A percentile compares a stretch with the other conserved stretches of the same genome.
Conservation (phyloP, 1,140 invertebrate species). For the Drosophila kurseongensis region DNA sequence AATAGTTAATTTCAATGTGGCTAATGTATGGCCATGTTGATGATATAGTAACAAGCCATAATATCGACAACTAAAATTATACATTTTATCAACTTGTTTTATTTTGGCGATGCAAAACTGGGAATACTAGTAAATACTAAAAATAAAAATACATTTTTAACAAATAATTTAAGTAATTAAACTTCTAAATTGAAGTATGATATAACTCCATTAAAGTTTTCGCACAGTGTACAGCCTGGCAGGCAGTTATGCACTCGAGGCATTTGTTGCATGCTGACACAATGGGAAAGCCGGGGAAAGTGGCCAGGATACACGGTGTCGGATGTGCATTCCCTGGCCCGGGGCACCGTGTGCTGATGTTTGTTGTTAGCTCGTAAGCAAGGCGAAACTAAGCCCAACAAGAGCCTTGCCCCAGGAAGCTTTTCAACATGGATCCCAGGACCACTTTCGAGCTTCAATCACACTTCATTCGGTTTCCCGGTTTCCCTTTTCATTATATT, state of each 20-base stretch:
- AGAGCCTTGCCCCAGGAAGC: constrained; percentile 19
- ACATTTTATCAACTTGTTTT: too few species aligned
- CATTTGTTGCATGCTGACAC: constrained; percentile 77
- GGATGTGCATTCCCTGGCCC: constrained; percentile 66
- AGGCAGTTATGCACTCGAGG: constrained; percentile 76
- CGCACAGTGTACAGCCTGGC: constrained; percentile 19
- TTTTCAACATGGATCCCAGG: neutral
- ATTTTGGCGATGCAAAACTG: too few species aligned
- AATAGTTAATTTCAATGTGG: too few species aligned
- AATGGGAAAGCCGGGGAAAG: constrained; percentile 13
- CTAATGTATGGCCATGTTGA: too few species aligned
- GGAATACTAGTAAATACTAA: too few species aligned
- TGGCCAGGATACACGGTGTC: constrained; percentile 63
- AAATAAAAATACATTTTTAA: too few species aligned
- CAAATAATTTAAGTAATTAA: too few species aligned
- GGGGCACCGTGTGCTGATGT: constrained; percentile 19
- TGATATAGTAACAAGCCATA: too few species aligned
- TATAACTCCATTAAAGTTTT: neutral
- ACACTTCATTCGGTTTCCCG: constrained; percentile 47
- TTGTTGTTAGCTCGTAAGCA: constrained; percentile 56
- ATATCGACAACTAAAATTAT: too few species aligned
- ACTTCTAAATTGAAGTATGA: too few species aligned
- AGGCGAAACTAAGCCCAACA: constrained; percentile 38
- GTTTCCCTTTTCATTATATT: constrained; percentile 65
- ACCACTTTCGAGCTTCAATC: constrained; percentile 32